Base-by-base conservation (phyloP, 2,888 invertebrate species). In the Melitaea athalia region DNA sequence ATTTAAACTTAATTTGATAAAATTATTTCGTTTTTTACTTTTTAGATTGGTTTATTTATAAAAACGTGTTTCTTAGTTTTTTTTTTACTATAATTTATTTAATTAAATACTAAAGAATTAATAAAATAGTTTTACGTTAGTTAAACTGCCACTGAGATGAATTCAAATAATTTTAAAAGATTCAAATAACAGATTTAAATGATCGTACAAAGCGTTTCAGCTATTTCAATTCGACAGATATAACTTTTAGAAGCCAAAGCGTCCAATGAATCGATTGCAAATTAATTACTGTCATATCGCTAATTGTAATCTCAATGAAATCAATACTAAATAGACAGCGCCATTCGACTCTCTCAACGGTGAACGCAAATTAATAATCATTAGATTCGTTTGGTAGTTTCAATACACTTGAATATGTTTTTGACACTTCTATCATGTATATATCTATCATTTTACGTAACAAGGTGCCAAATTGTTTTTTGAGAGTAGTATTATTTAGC, bases 321-420 rank as follows among this genome's bases (percentile, higher is more conserved):
- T 60, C 50, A 15, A 1, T 24, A 50, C 50, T 59, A 50, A 24
- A 53, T 33, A 12, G 12, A 10, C 31, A 31, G 24, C 50, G 31
- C 50, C 53, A 64, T 64, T 42, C 47, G 15, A n/a, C n/a, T 64
- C 53, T 60, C 53, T 57, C 61, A 61, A 43, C 6, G 10, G 31
- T 38, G 38, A 24, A 42, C 43, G n/a, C 14, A 49, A 61, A 68
- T 68, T 42, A 64, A 68, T 68, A 55, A 68, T 55, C 42, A 60
- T 64, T 49, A 62, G 15, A 8, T 42, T 24, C 60, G 60, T 43
- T 24, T 15, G 5, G 45, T 61, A 55, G 33, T 15, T 45, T 66
- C 60, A 14, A 38, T 17, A 17, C 59, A 62, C 24, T 64, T 31
- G 59, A 67, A 43, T 17, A 68, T 65, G 47, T 61, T 59, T 14